Conservation (phyloP, 2,888 invertebrate genomes). For the Autographa gamma region DNA sequence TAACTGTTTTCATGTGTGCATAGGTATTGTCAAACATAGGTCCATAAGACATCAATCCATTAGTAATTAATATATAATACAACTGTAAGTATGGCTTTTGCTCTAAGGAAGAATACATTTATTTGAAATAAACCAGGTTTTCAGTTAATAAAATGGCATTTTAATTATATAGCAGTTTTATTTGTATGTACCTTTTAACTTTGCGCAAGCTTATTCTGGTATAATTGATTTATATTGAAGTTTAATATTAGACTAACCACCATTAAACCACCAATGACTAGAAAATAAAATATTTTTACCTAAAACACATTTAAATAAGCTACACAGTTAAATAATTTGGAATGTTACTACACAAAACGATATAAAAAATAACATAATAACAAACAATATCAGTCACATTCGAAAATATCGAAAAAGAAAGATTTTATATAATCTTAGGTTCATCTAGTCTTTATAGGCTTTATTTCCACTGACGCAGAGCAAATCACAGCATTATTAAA, state of each 20-base stretch:
- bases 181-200: conserved; percentile 42
- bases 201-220: conserved; percentile 57
- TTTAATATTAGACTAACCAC: conserved; percentile 34
- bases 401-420: conserved; percentile 25
- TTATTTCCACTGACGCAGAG: neutral
- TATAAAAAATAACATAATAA: conserved; percentile 25
- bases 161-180: conserved; percentile 47
- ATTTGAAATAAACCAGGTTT: conserved; percentile 41
- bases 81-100: conserved; percentile 47
- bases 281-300: conserved; percentile 51
- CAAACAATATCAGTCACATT: conserved; percentile 41
- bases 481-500: neutral
- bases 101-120: conserved; percentile 35
- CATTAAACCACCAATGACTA: conserved; percentile 67
- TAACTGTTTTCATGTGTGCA: conserved; percentile 6
- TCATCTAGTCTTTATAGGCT: neutral
- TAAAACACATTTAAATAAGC: conserved; percentile 24
- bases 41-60: conserved; percentile 7
- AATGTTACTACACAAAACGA: conserved; percentile 44
- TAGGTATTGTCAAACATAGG: conserved; percentile 7
- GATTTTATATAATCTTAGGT: neutral
- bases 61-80: conserved; percentile 4
- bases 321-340: conserved; percentile 28
- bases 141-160: conserved; percentile 51
- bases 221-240: conserved; percentile 36